A percentile compares a stretch with the other conserved stretches of the same genome.
phyloP scores from a whole-genome alignment of 2,797 vertebrate genomes.

The Remorina albescens region DNA sequence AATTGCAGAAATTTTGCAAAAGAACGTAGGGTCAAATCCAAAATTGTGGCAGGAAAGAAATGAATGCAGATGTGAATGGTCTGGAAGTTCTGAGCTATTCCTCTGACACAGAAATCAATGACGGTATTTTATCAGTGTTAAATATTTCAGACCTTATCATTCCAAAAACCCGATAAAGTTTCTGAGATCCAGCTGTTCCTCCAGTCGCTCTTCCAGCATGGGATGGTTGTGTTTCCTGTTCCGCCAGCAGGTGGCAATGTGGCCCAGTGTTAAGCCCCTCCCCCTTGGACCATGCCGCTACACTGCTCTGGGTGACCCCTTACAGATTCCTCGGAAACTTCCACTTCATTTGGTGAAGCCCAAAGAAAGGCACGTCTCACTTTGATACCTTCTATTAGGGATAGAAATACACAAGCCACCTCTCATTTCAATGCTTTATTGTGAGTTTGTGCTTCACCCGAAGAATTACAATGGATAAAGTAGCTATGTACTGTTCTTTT shows the following conservation, averaged over 20 bases:
- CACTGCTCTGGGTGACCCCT: slow-evolving; percentile 21
- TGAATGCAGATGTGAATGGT: neutral
- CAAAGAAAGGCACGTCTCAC: too few relatives aligned
- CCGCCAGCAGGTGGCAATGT: slow-evolving; percentile 63
- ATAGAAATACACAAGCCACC: neutral
- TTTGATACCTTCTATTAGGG: neutral
- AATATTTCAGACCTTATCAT: neutral
- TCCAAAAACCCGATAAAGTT: neutral
- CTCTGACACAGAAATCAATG: neutral
- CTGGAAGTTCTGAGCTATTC: too few relatives aligned
- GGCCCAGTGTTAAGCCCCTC: slow-evolving; percentile 36
- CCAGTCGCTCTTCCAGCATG: neutral
- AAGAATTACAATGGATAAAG: neutral
- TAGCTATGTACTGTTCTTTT: neutral
- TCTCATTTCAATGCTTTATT: neutral
- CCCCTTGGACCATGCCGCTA: slow-evolving; percentile 15
- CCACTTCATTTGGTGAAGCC: rapidly evolving
- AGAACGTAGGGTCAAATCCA: neutral
- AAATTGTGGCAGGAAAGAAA: neutral
- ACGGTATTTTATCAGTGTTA: neutral
- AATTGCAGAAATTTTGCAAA: neutral
- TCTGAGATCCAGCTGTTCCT: neutral
- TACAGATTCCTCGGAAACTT: slow-evolving; percentile 17
- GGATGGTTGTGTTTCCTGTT: neutral
- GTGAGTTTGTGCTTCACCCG: neutral